Percentiles rank a stretch among this genome's conserved stretches.
Evolutionary conservation across 2,797 vertebrate species (phyloP).

Genomic region (Aselliscus stoliczkanus): DNA sequence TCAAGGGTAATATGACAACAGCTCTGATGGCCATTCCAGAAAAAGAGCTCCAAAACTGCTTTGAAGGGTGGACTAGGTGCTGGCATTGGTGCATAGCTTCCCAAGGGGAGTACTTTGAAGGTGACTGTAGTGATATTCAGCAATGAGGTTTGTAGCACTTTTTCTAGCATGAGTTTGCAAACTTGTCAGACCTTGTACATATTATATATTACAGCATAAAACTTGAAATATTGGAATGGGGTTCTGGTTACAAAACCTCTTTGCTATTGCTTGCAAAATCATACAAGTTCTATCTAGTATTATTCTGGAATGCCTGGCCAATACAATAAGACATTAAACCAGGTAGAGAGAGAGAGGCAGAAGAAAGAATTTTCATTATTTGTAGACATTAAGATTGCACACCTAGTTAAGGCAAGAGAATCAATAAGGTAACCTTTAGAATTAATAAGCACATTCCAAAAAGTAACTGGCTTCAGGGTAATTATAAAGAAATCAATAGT

Average conservation of each 20-base stretch:
- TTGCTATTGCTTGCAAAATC: conserved; percentile 26
- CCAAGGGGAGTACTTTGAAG: too few species aligned
- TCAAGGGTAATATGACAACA: too few species aligned
- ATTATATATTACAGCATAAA: conserved; percentile 14
- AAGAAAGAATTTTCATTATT: conserved; percentile 40
- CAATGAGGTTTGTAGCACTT: too few species aligned
- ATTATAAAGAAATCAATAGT: conserved; percentile 48
- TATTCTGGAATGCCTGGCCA: conserved; percentile 28
- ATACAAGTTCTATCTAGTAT: not conserved
- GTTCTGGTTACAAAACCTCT: conserved; percentile 23
- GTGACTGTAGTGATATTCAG: too few species aligned
- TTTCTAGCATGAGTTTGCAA: too few species aligned
- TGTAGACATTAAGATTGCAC: conserved; percentile 8
- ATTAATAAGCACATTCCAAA: conserved; percentile 35
- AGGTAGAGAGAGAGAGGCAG: not conserved
- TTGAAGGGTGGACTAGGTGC: too few species aligned
- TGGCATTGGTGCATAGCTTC: too few species aligned
- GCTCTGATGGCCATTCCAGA: too few species aligned
- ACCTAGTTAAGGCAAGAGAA: conserved; percentile 46
- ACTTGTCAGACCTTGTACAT: not conserved
- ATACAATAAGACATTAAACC: not conserved
- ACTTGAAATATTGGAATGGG: conserved; percentile 22
- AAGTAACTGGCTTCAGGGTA: not conserved
- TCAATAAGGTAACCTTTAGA: conserved; percentile 17
- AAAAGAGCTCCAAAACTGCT: too few species aligned